Evolutionary conservation across 2,888 invertebrate species (phyloP).

Genomic region (Heteromyza rotundicornis): DNA sequence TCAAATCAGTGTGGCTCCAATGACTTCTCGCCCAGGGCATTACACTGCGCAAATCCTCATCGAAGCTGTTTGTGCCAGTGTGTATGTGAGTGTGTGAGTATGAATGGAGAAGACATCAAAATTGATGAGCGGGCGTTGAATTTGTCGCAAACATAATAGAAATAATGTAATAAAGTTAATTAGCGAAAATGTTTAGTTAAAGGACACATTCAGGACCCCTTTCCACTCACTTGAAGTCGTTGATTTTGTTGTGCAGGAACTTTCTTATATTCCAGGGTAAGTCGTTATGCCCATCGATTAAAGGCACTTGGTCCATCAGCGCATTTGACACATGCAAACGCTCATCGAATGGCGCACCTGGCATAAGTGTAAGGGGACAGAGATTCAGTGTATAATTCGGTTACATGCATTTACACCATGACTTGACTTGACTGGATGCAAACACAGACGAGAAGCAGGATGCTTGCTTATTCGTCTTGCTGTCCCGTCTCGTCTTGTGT

Average conservation of each 20-base stretch:
- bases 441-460: no score
- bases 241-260: constrained; percentile 86
- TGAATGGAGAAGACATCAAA: constrained; percentile 7
- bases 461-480: no score
- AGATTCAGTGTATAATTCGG: background rate
- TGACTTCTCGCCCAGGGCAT: constrained; percentile 75
- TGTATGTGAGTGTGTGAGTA: no score
- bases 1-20: constrained; percentile 83
- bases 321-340: constrained; percentile 76
- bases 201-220: no score
- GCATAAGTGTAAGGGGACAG: no score
- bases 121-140: constrained; percentile 7
- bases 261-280: constrained; percentile 90
- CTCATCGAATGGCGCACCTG: constrained; percentile 78
- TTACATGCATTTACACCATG: background rate
- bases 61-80: no score
- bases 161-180: constrained; percentile 1
- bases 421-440: no score
- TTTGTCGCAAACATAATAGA: constrained; percentile 7
- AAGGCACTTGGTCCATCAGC: constrained; percentile 77
- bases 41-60: constrained; percentile 71
- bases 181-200: no score
- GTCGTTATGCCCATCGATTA: constrained; percentile 88
- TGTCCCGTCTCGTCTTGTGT: no score
- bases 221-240: constrained; percentile 75